Percentiles rank a stretch among this genome's conserved stretches.
Conservation (phyloP, 1,140 invertebrate species). For the Spodoptera frugiperda region DNA sequence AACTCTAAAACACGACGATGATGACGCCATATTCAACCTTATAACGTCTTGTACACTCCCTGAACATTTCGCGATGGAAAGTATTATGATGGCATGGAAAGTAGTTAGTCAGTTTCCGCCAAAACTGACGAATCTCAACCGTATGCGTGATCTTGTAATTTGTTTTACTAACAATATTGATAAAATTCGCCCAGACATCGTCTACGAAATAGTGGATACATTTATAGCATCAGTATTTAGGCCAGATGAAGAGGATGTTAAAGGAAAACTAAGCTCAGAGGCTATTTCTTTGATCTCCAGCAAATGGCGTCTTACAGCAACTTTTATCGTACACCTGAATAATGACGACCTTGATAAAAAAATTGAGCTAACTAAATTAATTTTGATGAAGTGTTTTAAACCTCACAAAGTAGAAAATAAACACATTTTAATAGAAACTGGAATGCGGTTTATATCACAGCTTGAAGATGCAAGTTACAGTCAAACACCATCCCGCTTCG, state of each 20-base stretch:
- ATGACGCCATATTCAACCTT: conserved; percentile 60
- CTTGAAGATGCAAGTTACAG: conserved; percentile 15
- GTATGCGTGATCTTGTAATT: conserved; percentile 45
- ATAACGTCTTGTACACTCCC: conserved; percentile 52
- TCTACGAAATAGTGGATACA: conserved; percentile 58
- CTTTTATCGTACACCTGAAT: conserved; percentile 57
- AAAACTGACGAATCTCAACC: conserved; percentile 14
- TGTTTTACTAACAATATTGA: conserved; percentile 49
- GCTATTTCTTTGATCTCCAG: conserved; percentile 42
- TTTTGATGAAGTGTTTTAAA: conserved; percentile 1
- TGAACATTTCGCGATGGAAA: conserved; percentile 50
- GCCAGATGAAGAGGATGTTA: conserved; percentile 39
- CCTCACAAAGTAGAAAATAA: not conserved
- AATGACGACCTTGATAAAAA: conserved; percentile 53
- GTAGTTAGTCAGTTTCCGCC: conserved; percentile 57
- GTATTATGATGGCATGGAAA: conserved; percentile 59
- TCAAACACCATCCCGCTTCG: not conserved
- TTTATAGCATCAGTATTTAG: conserved; percentile 57
- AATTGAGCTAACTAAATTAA: conserved; percentile 37
- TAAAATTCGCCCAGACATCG: conserved; percentile 55
- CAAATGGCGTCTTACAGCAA: conserved; percentile 62
- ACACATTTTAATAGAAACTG: not conserved
- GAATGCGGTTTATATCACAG: conserved; percentile 9
- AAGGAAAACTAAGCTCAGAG: conserved; percentile 9
- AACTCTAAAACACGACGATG: conserved; percentile 61